phyloP scores from a whole-genome alignment of 2,888 invertebrate genomes.

The Muschampia staudingeri region DNA sequence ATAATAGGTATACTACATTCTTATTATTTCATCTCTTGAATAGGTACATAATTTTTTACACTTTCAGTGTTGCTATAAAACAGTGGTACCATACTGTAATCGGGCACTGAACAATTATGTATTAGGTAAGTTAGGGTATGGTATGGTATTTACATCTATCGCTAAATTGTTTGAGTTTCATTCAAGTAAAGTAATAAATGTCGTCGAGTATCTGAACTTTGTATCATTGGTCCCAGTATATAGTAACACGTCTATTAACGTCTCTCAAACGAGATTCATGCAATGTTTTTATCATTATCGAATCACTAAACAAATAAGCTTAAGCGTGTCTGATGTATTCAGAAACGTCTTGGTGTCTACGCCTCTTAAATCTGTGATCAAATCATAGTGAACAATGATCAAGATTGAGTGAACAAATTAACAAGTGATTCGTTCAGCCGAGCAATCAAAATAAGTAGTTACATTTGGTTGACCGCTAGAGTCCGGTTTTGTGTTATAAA shows the following conservation, averaged over 20 bases:
- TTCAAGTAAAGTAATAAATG: slow-evolving; percentile 32
- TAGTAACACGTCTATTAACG: slow-evolving; percentile 69
- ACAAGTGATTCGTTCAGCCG: slow-evolving; percentile 89
- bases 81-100: no score
- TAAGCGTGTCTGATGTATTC: slow-evolving; percentile 82
- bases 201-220: slow-evolving; percentile 36
- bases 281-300: slow-evolving; percentile 73
- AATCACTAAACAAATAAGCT: slow-evolving; percentile 72
- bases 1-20: no score
- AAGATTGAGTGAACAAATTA: slow-evolving; percentile 86
- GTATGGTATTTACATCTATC: no score
- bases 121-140: no score
- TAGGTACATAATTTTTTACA: no score
- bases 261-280: slow-evolving; percentile 81
- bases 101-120: no score
- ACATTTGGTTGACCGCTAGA: slow-evolving; percentile 91
- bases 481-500: slow-evolving; percentile 92
- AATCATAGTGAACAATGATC: slow-evolving; percentile 88
- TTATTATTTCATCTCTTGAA: no score
- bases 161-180: not conserved
- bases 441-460: slow-evolving; percentile 89
- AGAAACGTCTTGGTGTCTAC: slow-evolving; percentile 80
- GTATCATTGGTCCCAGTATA: slow-evolving; percentile 43
- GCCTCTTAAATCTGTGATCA: slow-evolving; percentile 83
- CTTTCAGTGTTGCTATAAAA: no score